Conservation (phyloP, 1,140 invertebrate species). For the Anagrus nilaparvatae region DNA sequence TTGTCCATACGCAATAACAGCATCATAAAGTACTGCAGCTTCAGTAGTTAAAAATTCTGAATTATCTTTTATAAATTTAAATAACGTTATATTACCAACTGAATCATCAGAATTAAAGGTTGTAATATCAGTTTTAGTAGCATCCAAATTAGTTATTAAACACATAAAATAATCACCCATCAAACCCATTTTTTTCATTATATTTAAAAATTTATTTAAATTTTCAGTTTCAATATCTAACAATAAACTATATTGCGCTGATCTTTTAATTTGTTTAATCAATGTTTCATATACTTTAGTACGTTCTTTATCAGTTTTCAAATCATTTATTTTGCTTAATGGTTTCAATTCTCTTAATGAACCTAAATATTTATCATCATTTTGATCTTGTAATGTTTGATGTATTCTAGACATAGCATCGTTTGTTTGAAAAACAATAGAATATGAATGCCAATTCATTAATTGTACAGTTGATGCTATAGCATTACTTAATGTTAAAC, state of each 20-base stretch:
- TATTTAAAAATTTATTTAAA: neutral
- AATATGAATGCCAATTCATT: constrained; percentile 14
- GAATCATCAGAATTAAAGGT: neutral
- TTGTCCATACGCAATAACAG: no score
- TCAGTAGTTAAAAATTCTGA: no score
- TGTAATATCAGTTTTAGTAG: neutral
- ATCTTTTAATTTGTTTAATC: neutral
- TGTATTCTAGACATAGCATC: constrained; percentile 12
- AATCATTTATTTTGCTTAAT: neutral
- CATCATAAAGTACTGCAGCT: no score
- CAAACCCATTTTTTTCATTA: neutral
- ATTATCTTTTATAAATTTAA: neutral
- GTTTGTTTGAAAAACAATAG: constrained; percentile 11
- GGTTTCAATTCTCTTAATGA: neutral
- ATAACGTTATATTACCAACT: neutral
- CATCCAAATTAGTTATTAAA: neutral
- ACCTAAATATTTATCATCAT: neutral
- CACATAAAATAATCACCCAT: constrained; percentile 2
- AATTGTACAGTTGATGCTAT: constrained; percentile 11
- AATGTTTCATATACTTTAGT: neutral
- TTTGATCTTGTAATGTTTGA: constrained; percentile 4
- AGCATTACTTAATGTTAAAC: no score
- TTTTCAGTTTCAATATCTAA: neutral
- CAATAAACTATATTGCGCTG: neutral
- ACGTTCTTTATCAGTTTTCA: neutral